These are phyloP conservation scores for Rhizoglyphus robini DNA, from an alignment of 1,140 invertebrate genomes.

Conservation along the genomic window DNA sequence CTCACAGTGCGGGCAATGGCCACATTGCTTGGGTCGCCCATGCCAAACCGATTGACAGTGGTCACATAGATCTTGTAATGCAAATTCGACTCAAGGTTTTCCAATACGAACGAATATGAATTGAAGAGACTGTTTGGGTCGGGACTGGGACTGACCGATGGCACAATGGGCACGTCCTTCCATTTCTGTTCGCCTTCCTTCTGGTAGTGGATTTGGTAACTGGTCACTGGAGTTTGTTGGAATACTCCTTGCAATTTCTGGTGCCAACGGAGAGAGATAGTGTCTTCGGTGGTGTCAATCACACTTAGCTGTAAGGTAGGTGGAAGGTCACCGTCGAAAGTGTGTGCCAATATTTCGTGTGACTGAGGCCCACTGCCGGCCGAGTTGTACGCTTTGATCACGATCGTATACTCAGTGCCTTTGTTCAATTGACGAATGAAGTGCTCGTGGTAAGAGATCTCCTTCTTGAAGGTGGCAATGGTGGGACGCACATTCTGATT, in stretches of 20 bases:
- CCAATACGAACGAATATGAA: conserved; percentile 13
- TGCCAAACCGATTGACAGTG: conserved; percentile 27
- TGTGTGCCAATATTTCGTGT: conserved; percentile 26
- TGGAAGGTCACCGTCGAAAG: conserved; percentile 28
- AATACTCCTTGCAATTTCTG: not conserved
- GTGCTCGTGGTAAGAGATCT: conserved; percentile 24
- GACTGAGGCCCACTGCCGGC: conserved; percentile 28
- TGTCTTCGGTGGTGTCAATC: conserved; percentile 18
- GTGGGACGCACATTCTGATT: not conserved
- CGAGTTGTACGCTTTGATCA: conserved; percentile 28
- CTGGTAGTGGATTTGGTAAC: conserved; percentile 18
- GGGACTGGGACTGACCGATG: not conserved
- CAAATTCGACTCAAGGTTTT: conserved; percentile 8
- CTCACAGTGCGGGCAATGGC: conserved; percentile 21
- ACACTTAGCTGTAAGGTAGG: conserved; percentile 23
- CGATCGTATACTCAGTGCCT: conserved; percentile 28
- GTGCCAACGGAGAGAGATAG: conserved; percentile 26
- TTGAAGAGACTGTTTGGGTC: not conserved
- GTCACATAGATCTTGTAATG: conserved; percentile 26
- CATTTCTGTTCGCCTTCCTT: conserved; percentile 13
- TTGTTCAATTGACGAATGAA: conserved; percentile 26
- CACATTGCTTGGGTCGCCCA: conserved; percentile 27
- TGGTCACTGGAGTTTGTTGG: conserved; percentile 3
- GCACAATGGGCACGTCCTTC: conserved; percentile 11
- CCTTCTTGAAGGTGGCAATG: not conserved